Evolutionary conservation across 2,797 vertebrate species (phyloP).

Genomic region (Mormyrus hasselquistii): DNA sequence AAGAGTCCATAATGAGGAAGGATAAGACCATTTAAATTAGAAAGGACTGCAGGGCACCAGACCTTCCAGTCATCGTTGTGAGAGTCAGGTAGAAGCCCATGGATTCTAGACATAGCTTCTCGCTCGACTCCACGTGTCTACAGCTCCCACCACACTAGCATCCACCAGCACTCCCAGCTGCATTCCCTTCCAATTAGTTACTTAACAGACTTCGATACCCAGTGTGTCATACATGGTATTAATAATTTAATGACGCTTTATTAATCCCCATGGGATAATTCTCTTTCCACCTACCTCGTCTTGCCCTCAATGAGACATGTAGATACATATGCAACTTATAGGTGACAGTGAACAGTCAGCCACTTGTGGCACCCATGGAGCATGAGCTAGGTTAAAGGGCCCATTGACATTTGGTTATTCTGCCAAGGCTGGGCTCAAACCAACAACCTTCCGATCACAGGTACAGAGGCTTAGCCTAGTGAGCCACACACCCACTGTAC

Average conservation of each 20-base stretch:
- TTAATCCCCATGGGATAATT: not conserved
- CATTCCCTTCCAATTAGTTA: not conserved
- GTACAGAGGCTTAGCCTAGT: not conserved
- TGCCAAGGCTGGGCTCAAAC: not conserved
- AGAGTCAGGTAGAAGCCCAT: not conserved
- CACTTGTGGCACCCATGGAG: not conserved
- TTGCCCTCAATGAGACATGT: not conserved
- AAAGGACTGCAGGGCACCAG: not conserved
- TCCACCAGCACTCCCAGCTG: not conserved
- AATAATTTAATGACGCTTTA: not conserved
- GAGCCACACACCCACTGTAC: constrained; percentile 39
- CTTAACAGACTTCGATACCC: not conserved
- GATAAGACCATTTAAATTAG: not conserved
- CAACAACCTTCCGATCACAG: not conserved
- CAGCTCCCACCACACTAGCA: not conserved
- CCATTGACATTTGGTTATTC: not conserved
- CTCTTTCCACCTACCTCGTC: not conserved
- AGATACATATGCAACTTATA: not conserved
- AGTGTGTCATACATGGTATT: not conserved
- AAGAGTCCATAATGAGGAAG: not conserved
- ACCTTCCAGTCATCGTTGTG: not conserved
- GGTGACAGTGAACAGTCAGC: not conserved
- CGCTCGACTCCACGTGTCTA: not conserved
- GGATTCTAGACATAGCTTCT: not conserved
- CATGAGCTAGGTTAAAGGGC: not conserved